Conservation (phyloP, 1,140 invertebrate genomes). For the Melipona quadrifasciata region DNA sequence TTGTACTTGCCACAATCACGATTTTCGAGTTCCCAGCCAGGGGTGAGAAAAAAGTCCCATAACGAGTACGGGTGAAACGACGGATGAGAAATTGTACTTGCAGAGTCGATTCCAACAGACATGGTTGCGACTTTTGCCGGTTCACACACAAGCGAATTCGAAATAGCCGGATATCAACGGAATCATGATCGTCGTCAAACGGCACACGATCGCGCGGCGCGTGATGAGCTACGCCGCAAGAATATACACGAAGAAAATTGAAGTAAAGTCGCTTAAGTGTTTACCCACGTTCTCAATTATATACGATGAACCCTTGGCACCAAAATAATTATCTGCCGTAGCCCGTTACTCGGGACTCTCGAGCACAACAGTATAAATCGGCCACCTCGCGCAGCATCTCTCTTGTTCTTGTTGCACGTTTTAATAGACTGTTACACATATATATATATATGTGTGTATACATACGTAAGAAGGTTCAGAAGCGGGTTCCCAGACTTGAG, state of each 20-base stretch:
- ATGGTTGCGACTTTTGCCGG: not conserved
- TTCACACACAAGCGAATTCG: slow-evolving; percentile 19
- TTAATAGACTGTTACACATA: not conserved
- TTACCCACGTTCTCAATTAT: slow-evolving; percentile 81
- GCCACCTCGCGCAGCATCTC: not conserved
- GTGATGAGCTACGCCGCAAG: slow-evolving; percentile 57
- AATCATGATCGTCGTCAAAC: slow-evolving; percentile 55
- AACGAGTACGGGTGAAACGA: not conserved
- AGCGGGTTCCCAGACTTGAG: not conserved
- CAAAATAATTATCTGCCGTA: slow-evolving; percentile 79
- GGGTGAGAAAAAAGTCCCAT: too few species aligned
- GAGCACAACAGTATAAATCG: slow-evolving; percentile 35
- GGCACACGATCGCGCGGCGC: slow-evolving; percentile 48
- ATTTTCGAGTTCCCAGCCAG: too few species aligned
- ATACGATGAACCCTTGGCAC: slow-evolving; percentile 76
- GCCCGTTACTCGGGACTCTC: slow-evolving; percentile 70
- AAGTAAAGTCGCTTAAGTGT: slow-evolving; percentile 79
- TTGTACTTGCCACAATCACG: too few species aligned
- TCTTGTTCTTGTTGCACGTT: not conserved
- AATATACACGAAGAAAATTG: slow-evolving; percentile 71
- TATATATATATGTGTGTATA: not conserved
- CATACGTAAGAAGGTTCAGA: not conserved
- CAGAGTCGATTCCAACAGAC: not conserved
- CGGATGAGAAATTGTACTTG: not conserved
- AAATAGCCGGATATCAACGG: slow-evolving; percentile 27